Percentiles rank a stretch among this genome's conserved stretches.
Conservation (phyloP, 1,140 invertebrate species). For the Pseudomyrmex cubaensis region DNA sequence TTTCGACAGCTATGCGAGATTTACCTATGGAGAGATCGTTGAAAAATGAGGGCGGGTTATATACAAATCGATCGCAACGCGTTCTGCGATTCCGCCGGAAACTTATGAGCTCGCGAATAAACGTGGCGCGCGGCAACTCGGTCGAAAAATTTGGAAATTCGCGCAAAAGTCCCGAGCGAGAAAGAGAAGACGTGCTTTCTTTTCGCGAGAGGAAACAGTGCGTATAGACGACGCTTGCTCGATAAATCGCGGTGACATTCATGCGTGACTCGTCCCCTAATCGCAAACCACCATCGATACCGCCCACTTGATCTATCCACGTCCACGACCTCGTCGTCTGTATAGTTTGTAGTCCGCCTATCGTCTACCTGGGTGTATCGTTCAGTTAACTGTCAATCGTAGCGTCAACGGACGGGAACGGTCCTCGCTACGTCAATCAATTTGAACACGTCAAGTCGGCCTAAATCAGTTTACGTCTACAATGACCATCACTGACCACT, state of each 20-base stretch:
- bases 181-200: too few species aligned
- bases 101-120: too few species aligned
- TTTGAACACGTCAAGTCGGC: neutral
- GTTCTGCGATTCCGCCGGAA: too few species aligned
- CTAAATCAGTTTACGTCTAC: conserved; percentile 59
- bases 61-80: neutral
- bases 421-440: neutral
- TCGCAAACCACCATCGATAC: neutral
- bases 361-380: neutral
- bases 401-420: neutral
- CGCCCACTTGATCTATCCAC: conserved; percentile 13
- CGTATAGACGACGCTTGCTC: neutral
- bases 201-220: too few species aligned
- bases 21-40: conserved; percentile 62
- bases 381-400: conserved; percentile 20
- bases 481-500: conserved; percentile 48
- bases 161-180: too few species aligned
- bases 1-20: conserved; percentile 23
- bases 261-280: neutral
- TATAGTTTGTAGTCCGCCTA: neutral
- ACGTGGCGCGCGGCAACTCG: too few species aligned
- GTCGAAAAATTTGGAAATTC: too few species aligned
- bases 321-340: neutral
- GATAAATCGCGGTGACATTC: neutral
- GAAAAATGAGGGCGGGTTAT: conserved; percentile 18